Conservation (phyloP, 2,113 vertebrate species). For the Pangasianodon hypophthalmus region DNA sequence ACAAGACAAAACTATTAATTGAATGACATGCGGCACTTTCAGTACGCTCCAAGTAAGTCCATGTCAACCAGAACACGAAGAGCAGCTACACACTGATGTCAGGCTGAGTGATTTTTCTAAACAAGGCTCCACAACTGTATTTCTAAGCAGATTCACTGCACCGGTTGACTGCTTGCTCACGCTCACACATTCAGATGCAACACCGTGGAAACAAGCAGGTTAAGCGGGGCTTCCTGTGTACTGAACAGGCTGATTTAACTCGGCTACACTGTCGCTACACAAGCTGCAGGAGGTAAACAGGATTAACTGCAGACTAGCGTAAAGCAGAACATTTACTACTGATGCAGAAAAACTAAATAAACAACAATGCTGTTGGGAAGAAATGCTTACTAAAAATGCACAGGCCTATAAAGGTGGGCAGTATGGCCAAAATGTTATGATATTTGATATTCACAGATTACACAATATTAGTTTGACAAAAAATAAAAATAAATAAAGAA, state of each 20-base stretch:
- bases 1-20: neutral
- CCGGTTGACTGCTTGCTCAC: neutral
- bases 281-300: neutral
- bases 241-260: conserved; percentile 2
- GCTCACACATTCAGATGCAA: neutral
- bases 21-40: neutral
- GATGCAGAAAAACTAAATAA: conserved; percentile 2
- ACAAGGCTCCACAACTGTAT: neutral
- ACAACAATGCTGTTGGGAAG: neutral
- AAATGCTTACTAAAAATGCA: neutral
- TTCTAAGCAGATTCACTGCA: conserved; percentile 7
- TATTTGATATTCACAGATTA: neutral
- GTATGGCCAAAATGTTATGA: neutral
- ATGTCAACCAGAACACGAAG: neutral
- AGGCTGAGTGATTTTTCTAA: conserved; percentile 21
- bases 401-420: neutral
- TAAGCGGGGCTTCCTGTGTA: neutral
- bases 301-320: conserved; percentile 11
- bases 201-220: conserved; percentile 6
- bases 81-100: neutral
- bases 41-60: neutral
- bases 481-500: neutral
- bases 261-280: neutral
- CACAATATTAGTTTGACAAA: neutral
- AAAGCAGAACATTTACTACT: neutral